Evolutionary conservation across 2,888 invertebrate species (phyloP).

Genomic region (Eristalinus aeneus): DNA sequence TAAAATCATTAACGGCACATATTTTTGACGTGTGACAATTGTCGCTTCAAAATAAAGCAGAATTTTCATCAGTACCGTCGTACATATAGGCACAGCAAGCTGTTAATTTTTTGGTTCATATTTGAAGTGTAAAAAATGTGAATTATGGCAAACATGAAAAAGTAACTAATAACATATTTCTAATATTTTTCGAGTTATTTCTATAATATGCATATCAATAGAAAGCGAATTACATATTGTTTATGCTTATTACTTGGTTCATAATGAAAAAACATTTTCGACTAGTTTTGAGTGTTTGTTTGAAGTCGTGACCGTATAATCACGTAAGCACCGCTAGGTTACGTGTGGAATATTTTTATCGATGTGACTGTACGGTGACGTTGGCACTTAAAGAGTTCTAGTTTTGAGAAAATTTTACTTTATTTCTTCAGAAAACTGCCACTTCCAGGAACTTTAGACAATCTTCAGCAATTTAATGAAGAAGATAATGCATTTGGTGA

Average conservation of each 20-base stretch:
- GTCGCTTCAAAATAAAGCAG: neutral
- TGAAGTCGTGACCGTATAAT: neutral
- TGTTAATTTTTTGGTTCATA: neutral
- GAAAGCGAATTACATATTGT: constrained; percentile 12
- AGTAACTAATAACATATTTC: neutral
- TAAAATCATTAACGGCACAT: neutral
- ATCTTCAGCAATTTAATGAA: constrained; percentile 6
- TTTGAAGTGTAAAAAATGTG: neutral
- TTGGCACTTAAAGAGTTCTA: neutral
- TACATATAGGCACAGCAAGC: neutral
- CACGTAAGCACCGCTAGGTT: neutral
- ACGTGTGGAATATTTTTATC: constrained; percentile 3
- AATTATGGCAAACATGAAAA: neutral
- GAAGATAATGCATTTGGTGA: constrained; percentile 1
- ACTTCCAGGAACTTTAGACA: neutral
- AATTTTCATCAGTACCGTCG: neutral
- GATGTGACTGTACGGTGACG: neutral
- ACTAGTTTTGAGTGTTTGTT: constrained; percentile 19
- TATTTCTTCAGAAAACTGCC: constrained; percentile 11
- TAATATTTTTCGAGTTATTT: neutral
- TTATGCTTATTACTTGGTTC: constrained; percentile 8
- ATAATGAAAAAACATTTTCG: neutral
- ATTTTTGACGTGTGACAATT: neutral
- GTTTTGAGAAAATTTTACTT: neutral
- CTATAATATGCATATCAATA: neutral